phyloP scores from a whole-genome alignment of 2,888 invertebrate genomes.

The Lampropteryx suffumata region DNA sequence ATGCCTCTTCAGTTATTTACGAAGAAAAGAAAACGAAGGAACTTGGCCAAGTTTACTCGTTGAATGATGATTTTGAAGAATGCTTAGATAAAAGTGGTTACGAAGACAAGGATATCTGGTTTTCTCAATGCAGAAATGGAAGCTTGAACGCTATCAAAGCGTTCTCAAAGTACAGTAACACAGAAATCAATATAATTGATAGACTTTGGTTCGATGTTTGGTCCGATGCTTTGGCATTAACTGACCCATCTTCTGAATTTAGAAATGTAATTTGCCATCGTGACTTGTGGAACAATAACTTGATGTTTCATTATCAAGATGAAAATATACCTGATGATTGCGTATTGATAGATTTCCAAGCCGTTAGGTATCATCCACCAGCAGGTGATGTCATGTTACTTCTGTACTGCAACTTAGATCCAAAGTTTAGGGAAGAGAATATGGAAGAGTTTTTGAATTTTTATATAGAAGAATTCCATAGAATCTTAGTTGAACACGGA shows the following conservation, averaged over 20 bases:
- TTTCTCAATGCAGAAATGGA: slow-evolving; percentile 61
- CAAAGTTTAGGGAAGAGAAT: slow-evolving; percentile 73
- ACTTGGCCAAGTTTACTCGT: slow-evolving; percentile 44
- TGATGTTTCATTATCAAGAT: slow-evolving; percentile 77
- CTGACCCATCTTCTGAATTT: slow-evolving; percentile 54
- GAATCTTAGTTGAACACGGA: slow-evolving; percentile 60
- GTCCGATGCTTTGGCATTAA: slow-evolving; percentile 50
- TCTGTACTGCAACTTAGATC: slow-evolving; percentile 79
- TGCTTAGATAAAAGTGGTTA: slow-evolving; percentile 57
- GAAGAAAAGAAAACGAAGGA: slow-evolving; percentile 68
- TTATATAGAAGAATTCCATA: slow-evolving; percentile 79
- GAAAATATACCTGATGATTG: slow-evolving; percentile 74
- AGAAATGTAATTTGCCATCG: slow-evolving; percentile 83
- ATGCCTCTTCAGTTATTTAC: slow-evolving; percentile 77
- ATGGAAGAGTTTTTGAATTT: slow-evolving; percentile 73
- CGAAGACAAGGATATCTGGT: slow-evolving; percentile 54
- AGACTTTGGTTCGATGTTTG: slow-evolving; percentile 57
- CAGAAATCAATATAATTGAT: slow-evolving; percentile 48
- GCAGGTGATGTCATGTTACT: slow-evolving; percentile 84
- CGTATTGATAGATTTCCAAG: slow-evolving; percentile 87
- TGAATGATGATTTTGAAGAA: slow-evolving; percentile 54
- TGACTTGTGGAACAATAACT: slow-evolving; percentile 85
- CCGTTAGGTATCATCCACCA: slow-evolving; percentile 85
- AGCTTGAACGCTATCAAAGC: slow-evolving; percentile 58
- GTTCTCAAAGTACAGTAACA: slow-evolving; percentile 55